These are phyloP conservation scores for Dichetophora obliterata DNA, from an alignment of 2,888 invertebrate species.

Conservation along the genomic window DNA sequence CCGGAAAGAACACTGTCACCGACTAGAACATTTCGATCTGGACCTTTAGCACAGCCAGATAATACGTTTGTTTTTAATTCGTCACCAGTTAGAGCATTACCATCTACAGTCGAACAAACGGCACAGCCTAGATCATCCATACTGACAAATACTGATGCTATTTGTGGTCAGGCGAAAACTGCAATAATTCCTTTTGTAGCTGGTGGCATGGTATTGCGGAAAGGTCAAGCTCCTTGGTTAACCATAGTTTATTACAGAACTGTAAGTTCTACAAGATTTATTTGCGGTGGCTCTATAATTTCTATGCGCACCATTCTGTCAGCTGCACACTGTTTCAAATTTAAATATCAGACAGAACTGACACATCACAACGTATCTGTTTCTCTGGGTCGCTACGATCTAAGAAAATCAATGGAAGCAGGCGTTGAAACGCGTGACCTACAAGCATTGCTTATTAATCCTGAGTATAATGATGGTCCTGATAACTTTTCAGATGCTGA, in stretches of 20 bases:
- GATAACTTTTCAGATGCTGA: slow-evolving; percentile 69
- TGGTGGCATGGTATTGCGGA: slow-evolving; percentile 52
- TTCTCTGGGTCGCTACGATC: slow-evolving; percentile 68
- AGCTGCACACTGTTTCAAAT: slow-evolving; percentile 70
- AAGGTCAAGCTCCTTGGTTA: slow-evolving; percentile 78
- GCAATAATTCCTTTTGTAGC: slow-evolving; percentile 52
- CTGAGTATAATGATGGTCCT: slow-evolving; percentile 62
- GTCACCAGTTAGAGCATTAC: too few relatives aligned
- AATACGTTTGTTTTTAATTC: too few relatives aligned
- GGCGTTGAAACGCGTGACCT: slow-evolving; percentile 50
- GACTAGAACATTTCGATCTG: too few relatives aligned
- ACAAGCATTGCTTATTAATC: slow-evolving; percentile 63
- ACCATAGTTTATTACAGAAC: slow-evolving; percentile 72
- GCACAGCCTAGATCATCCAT: not conserved
- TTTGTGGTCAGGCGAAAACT: slow-evolving; percentile 56
- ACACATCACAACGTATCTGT: slow-evolving; percentile 56
- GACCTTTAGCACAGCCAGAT: too few relatives aligned
- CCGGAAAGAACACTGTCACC: too few relatives aligned
- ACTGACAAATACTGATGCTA: not conserved
- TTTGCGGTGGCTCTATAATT: slow-evolving; percentile 65
- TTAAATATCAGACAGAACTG: slow-evolving; percentile 43
- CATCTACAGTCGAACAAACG: too few relatives aligned
- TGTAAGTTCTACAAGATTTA: slow-evolving; percentile 60
- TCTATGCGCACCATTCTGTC: slow-evolving; percentile 60
- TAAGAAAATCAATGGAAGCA: slow-evolving; percentile 56